Conservation (phyloP, 1,140 invertebrate genomes). For the Drosophila sp. region DNA sequence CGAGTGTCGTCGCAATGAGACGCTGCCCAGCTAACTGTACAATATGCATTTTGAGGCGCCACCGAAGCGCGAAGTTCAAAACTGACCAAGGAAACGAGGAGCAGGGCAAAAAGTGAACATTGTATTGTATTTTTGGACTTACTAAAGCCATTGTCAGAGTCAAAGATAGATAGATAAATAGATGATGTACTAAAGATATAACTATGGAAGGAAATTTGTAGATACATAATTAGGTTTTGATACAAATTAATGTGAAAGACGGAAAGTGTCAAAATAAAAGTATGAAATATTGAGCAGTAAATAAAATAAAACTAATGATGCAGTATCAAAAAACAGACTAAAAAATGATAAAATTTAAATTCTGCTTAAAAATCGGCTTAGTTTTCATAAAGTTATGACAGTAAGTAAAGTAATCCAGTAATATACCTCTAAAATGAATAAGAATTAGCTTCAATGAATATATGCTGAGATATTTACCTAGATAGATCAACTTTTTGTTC, state of each 20-base stretch:
- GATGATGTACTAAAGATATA: background rate
- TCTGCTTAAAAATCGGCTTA: too few species aligned
- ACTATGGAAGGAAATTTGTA: background rate
- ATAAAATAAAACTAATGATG: too few species aligned
- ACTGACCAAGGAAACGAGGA: background rate
- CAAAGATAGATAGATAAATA: conserved; percentile 11
- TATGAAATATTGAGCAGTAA: background rate
- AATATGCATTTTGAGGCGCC: conserved; percentile 64
- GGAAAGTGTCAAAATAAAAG: too few species aligned
- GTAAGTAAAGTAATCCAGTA: too few species aligned
- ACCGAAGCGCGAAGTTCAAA: conserved; percentile 65
- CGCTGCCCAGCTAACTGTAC: conserved; percentile 52
- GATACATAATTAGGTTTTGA: background rate
- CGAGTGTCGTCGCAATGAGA: conserved; percentile 37
- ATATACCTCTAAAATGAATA: too few species aligned
- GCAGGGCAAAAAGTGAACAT: background rate
- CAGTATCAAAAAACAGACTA: too few species aligned
- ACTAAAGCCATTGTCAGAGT: conserved; percentile 20
- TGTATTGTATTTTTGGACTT: background rate
- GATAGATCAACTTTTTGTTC: too few species aligned
- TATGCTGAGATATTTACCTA: too few species aligned
- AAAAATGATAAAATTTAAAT: too few species aligned
- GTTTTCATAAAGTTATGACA: too few species aligned
- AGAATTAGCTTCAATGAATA: too few species aligned
- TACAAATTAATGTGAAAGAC: background rate